phyloP scores from a whole-genome alignment of 2,888 invertebrate species.

The Coecobrya sp. region DNA sequence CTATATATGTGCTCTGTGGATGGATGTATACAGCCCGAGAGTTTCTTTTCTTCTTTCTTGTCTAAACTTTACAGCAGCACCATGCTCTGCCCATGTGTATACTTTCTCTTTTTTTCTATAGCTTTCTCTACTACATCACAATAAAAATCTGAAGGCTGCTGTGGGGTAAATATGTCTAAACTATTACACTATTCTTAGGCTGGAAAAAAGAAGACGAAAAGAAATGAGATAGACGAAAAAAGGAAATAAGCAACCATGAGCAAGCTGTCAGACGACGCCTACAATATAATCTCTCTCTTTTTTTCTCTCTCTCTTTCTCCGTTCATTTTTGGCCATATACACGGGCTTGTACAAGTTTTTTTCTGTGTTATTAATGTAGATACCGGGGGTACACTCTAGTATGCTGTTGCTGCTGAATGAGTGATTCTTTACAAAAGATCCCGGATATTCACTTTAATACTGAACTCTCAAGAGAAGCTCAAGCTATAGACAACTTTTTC shows the following conservation, averaged over 20 bases:
- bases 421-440: slow-evolving; percentile 59
- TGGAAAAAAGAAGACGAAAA: slow-evolving; percentile 29
- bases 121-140: slow-evolving; percentile 1
- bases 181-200: slow-evolving; percentile 25
- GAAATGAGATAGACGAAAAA: slow-evolving; percentile 47
- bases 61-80: not conserved
- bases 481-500: slow-evolving; percentile 30
- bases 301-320: slow-evolving; percentile 1
- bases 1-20: not conserved
- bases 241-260: slow-evolving; percentile 69
- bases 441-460: slow-evolving; percentile 62
- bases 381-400: not conserved
- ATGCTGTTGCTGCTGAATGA: slow-evolving; percentile 22
- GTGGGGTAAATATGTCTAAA: slow-evolving; percentile 58
- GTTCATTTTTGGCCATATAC: not conserved
- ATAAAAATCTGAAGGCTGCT: slow-evolving; percentile 47
- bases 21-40: not conserved
- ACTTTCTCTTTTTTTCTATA: not conserved
- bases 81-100: slow-evolving; percentile 1
- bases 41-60: not conserved
- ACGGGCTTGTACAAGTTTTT: slow-evolving; percentile 5
- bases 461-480: slow-evolving; percentile 46
- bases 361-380: not conserved
- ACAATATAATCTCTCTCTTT: slow-evolving; percentile 68
- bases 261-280: slow-evolving; percentile 76